These are phyloP conservation scores for Rynchops niger DNA, from an alignment of 2,113 vertebrate genomes.

Conservation along the genomic window DNA sequence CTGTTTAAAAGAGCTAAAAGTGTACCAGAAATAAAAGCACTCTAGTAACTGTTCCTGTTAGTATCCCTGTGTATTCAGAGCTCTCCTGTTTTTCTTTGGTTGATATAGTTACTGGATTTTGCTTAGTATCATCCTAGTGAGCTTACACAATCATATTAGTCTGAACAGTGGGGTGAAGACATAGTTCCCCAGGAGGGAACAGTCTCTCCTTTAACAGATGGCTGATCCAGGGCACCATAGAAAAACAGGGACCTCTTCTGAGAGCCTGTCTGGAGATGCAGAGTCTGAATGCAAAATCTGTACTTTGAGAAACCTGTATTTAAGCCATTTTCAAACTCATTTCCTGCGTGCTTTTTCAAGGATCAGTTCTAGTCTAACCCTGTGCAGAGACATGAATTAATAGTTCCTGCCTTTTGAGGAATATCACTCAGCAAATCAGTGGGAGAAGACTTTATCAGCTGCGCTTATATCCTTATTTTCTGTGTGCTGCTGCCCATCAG, in stretches of 20 bases:
- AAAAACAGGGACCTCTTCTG: not conserved
- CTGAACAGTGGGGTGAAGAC: not conserved
- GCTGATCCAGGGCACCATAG: accelerated
- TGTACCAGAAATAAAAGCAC: not conserved
- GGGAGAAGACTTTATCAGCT: not conserved
- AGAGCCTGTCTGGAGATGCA: not conserved
- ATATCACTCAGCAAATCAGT: not conserved
- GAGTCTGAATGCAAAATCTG: not conserved
- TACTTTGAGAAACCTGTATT: not conserved
- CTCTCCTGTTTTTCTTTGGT: not conserved
- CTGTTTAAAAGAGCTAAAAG: not conserved
- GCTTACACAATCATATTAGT: accelerated
- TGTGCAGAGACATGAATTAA: not conserved
- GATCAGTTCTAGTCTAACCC: not conserved
- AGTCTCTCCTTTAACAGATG: not conserved
- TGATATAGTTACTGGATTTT: not conserved
- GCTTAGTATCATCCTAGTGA: not conserved
- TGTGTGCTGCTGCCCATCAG: not conserved
- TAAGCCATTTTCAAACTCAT: not conserved
- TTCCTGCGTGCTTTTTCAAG: not conserved
- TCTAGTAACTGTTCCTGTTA: not conserved
- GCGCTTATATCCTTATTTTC: not conserved
- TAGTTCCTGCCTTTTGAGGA: not conserved
- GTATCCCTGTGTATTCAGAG: not conserved
- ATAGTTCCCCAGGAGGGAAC: not conserved